A percentile compares a stretch with the other conserved stretches of the same genome.
phyloP scores from a whole-genome alignment of 2,113 vertebrate genomes.

The Poeciliopsis turrubarensis region DNA sequence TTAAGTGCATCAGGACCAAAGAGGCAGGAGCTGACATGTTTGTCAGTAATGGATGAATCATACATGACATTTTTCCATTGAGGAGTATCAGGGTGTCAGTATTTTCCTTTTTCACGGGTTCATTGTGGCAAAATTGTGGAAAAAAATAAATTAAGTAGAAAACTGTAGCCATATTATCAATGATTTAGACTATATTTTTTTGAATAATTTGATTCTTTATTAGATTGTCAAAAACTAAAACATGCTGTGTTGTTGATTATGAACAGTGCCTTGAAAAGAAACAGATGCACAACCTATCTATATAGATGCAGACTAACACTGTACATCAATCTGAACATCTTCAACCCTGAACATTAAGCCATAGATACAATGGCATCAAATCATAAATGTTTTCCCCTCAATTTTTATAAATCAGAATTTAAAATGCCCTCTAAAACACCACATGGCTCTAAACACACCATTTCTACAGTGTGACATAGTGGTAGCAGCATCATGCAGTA shows the following conservation, averaged over 20 bases:
- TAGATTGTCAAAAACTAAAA: neutral
- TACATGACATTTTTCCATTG: neutral
- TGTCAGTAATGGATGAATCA: conserved; percentile 31
- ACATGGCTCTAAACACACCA: too few relatives aligned
- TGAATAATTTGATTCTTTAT: neutral
- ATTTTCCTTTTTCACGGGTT: neutral
- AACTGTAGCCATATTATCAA: neutral
- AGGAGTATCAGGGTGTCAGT: neutral
- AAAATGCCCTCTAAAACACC: neutral
- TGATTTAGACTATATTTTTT: neutral
- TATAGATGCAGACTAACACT: neutral
- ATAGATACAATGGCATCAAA: neutral
- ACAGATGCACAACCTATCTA: neutral
- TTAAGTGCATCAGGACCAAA: conserved; percentile 56
- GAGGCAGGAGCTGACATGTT: conserved; percentile 40
- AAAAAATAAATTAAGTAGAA: neutral
- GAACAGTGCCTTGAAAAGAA: too few relatives aligned
- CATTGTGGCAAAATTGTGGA: neutral
- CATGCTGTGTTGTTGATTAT: too few relatives aligned
- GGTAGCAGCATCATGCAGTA: neutral
- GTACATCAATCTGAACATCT: neutral
- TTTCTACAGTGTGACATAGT: neutral
- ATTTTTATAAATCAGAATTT: too few relatives aligned
- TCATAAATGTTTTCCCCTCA: neutral
- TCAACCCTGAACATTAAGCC: neutral